These are phyloP conservation scores for Limnodromus scolopaceus DNA, from an alignment of 2,797 vertebrate genomes.

Conservation along the genomic window DNA sequence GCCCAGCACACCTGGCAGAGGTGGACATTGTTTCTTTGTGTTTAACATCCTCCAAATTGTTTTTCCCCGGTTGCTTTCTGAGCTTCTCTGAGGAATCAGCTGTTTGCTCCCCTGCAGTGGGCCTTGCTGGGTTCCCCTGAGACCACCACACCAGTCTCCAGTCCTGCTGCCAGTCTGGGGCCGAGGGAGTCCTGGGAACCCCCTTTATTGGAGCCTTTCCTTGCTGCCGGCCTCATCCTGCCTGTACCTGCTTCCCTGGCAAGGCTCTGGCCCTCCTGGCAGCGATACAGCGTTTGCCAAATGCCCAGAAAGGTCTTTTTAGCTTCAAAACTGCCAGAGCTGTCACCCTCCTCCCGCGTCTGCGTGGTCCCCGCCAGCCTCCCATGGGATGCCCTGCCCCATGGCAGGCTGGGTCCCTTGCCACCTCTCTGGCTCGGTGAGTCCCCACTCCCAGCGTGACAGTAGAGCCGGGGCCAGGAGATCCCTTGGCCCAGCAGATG, in stretches of 20 bases:
- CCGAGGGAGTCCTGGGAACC: background rate
- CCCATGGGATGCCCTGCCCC: too few relatives aligned
- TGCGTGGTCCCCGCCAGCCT: background rate
- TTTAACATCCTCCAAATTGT: background rate
- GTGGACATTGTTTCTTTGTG: background rate
- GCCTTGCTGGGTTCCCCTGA: background rate
- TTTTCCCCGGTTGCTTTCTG: background rate
- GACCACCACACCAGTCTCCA: background rate
- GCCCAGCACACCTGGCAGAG: background rate
- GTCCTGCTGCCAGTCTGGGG: background rate
- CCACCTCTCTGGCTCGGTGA: accelerated
- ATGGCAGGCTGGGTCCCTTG: too few relatives aligned
- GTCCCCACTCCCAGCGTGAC: background rate
- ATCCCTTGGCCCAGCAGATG: background rate
- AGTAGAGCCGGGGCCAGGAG: background rate
- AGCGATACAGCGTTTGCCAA: background rate
- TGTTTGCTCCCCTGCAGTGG: background rate
- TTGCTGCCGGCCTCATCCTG: accelerated
- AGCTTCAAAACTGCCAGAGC: background rate
- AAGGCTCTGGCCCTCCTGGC: background rate
- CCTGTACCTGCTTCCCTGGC: accelerated
- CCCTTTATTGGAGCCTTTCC: background rate
- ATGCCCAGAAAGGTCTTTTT: background rate
- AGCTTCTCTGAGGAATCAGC: background rate
- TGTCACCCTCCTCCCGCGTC: background rate